These are phyloP conservation scores for Halcyon badia DNA, from an alignment of 2,797 vertebrate species.

Conservation along the genomic window DNA sequence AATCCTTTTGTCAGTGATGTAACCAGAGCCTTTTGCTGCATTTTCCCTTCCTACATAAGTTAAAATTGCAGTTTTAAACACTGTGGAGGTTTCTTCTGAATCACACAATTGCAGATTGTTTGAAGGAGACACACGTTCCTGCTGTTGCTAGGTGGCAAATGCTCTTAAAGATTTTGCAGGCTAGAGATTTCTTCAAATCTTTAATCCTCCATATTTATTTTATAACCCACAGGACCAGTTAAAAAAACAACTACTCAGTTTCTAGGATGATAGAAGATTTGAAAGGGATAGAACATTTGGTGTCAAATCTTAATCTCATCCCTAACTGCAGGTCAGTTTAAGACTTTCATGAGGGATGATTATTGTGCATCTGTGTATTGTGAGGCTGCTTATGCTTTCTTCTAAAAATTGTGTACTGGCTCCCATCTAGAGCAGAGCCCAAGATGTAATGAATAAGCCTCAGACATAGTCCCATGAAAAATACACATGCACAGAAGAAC, in stretches of 20 bases:
- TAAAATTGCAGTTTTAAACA: slow-evolving; percentile 46
- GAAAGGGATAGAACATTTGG: background rate
- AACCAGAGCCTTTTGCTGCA: slow-evolving; percentile 36
- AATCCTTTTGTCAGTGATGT: slow-evolving; percentile 61
- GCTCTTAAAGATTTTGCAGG: slow-evolving; percentile 68
- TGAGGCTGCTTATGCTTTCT: background rate
- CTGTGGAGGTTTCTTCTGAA: slow-evolving; percentile 54
- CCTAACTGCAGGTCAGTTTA: background rate
- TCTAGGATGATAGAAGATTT: background rate
- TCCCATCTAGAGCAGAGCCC: background rate
- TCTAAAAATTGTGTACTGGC: background rate
- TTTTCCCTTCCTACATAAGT: slow-evolving; percentile 66
- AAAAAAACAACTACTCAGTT: background rate
- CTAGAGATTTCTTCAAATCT: slow-evolving; percentile 46
- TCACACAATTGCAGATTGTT: slow-evolving; percentile 72
- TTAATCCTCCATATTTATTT: slow-evolving; percentile 59
- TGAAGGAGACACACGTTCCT: slow-evolving; percentile 27
- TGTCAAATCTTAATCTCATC: background rate
- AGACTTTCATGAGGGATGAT: background rate
- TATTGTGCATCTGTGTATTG: rapidly evolving
- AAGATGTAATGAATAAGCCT: background rate
- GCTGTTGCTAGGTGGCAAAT: slow-evolving; percentile 76
- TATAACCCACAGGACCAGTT: background rate
- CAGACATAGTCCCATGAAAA: background rate
- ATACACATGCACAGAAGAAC: background rate